These are phyloP conservation scores for Dysmachus trigonus DNA, from an alignment of 2,888 invertebrate genomes.

Conservation along the genomic window DNA sequence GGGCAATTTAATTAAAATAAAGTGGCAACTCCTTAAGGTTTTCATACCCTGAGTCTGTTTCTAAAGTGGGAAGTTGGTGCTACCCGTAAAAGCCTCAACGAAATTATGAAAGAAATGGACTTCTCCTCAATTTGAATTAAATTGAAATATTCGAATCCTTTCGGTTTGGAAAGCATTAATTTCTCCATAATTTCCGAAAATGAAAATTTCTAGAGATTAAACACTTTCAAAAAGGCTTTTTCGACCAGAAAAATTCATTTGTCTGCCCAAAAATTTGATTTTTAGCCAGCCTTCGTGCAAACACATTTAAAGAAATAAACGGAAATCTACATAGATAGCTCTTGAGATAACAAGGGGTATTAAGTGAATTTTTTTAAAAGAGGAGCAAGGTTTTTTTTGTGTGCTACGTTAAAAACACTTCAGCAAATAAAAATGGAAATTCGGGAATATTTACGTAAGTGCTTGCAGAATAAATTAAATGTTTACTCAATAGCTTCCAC, in stretches of 20 bases:
- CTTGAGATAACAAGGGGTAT: not conserved
- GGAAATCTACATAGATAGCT: not conserved
- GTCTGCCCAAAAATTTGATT: not conserved
- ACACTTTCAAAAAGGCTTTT: not conserved
- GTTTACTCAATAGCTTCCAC: not conserved
- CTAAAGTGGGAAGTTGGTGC: not conserved
- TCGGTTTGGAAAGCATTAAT: not conserved
- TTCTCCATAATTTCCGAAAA: not conserved
- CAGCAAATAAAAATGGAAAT: not conserved
- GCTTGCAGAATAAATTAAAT: not conserved
- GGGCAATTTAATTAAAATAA: not conserved
- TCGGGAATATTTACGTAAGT: not conserved
- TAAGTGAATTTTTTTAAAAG: not conserved
- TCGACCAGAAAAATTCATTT: not conserved
- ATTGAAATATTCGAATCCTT: not conserved
- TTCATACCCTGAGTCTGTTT: not conserved
- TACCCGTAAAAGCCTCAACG: not conserved
- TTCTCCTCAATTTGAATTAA: not conserved
- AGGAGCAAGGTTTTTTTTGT: not conserved
- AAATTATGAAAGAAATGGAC: not conserved
- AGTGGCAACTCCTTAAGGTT: not conserved
- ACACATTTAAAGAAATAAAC: not conserved
- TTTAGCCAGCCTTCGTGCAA: not conserved
- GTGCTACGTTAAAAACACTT: not conserved
- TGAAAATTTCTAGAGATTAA: not conserved